Base-by-base conservation (phyloP, 2,113 vertebrate genomes). In the Periophthalmodon schlosseri region DNA sequence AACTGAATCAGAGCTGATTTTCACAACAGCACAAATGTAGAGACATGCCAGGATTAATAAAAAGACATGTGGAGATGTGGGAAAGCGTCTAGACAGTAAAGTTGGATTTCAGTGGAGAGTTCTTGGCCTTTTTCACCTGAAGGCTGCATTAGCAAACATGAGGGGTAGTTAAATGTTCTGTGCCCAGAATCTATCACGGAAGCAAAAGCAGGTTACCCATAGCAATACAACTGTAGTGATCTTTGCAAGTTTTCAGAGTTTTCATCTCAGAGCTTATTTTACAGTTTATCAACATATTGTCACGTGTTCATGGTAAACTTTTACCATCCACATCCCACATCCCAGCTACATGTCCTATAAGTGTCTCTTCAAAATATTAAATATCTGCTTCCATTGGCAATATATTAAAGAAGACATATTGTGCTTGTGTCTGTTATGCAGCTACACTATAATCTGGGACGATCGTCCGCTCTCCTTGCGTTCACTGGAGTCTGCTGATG, bases 71-170 rank as follows among this genome's bases (percentile, higher is more conserved):
- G 60, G 73, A 74, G 36, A 66, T 66, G 64, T 47, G 66, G 44
- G 36, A 49, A 68, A 68, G 46, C 63, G 50, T 73, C 20, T 63
- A 77, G 75, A 75, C 44, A 61, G 68, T 28, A 68, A 65, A 65
- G 33, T 65, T 39, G 71, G 65, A 69, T 68, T 63, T 63, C 8
- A 49, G 60, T 1, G 75, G 24, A 63, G 34, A 56, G 39, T 39
- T 58, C 70, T 75, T 36, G 72, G 66, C 56, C 15, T 21, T 69
- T 77, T 85, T 78, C 76, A 77, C 77, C 83, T 73, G 76, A 72
- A 78, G 78, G 39, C 57, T 73, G 44, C 57, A 74, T 78, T 68
- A 80, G 73, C 58, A 82, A 78, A 81, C 80, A 83, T 78, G 72
- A 82, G 58, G 15, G 33, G 72, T 54, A 46, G 47, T 28, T 69